A percentile compares a stretch with the other conserved stretches of the same genome.
Evolutionary conservation across 2,113 vertebrate genomes (phyloP).

Genomic region (Microtus pennsylvanicus): DNA sequence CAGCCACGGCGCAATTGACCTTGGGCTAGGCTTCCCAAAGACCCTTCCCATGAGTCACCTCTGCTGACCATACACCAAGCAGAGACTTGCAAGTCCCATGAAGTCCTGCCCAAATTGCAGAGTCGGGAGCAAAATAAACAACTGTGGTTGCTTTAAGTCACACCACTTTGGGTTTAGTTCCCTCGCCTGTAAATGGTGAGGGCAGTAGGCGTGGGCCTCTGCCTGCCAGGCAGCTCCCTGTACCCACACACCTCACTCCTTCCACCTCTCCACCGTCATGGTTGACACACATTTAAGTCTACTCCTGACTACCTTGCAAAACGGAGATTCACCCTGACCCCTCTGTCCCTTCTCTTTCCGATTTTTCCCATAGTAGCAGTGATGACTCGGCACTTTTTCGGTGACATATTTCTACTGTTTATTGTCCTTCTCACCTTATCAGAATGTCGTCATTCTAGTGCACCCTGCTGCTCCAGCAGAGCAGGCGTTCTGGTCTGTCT

Average conservation of each 20-base stretch:
- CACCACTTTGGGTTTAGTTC: neutral
- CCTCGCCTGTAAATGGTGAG: neutral
- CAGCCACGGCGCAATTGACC: neutral
- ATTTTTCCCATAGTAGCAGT: neutral
- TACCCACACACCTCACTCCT: neutral
- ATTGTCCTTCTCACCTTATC: neutral
- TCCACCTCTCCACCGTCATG: no score
- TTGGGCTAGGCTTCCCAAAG: neutral
- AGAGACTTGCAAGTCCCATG: neutral
- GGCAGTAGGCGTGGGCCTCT: neutral
- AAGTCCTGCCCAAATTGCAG: neutral
- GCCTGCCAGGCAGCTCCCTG: neutral
- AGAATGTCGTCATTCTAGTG: neutral
- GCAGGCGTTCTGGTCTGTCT: neutral
- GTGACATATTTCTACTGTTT: no score
- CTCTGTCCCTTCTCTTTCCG: neutral
- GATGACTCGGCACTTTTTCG: neutral
- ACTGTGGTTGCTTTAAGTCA: neutral
- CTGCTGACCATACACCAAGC: neutral
- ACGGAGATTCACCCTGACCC: neutral
- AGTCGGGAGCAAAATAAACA: neutral
- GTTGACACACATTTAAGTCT: neutral
- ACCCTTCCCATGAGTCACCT: neutral
- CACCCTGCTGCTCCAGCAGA: neutral
- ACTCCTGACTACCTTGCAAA: neutral